A percentile compares a stretch with the other conserved stretches of the same genome.
Evolutionary conservation across 2,797 vertebrate species (phyloP).

Genomic region (Parambassis ranga): DNA sequence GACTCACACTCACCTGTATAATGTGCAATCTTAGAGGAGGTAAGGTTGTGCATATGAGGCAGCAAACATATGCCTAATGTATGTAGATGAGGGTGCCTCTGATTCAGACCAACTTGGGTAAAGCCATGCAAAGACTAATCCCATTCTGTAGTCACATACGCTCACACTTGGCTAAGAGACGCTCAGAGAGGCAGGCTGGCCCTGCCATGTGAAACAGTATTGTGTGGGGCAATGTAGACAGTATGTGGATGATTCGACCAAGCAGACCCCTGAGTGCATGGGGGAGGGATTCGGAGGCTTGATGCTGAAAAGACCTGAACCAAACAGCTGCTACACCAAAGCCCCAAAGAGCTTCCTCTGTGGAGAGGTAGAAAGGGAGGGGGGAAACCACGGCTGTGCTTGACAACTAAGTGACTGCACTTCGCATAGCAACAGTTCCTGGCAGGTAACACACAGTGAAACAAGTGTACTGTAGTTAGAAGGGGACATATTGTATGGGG

Average conservation of each 20-base stretch:
- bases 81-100: conserved; percentile 68
- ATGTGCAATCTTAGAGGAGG: conserved; percentile 31
- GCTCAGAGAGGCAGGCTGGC: conserved; percentile 55
- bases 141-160: conserved; percentile 67
- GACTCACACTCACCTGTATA: conserved; percentile 62
- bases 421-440: conserved; percentile 80
- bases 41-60: conserved; percentile 31
- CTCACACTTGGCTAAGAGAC: conserved; percentile 67
- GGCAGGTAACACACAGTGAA: conserved; percentile 60
- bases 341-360: conserved; percentile 76
- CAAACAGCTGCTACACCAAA: conserved; percentile 79
- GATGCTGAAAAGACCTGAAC: conserved; percentile 78
- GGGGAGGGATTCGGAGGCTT: conserved; percentile 71
- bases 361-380: conserved; percentile 59
- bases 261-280: conserved; percentile 61
- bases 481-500: conserved; percentile 28
- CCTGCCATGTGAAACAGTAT: conserved; percentile 73
- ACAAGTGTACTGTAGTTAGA: conserved; percentile 45
- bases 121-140: conserved; percentile 76
- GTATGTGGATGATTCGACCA: conserved; percentile 72
- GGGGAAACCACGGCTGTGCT: conserved; percentile 63
- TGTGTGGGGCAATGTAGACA: conserved; percentile 75
- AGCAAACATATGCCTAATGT: conserved; percentile 52
- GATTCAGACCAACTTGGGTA: conserved; percentile 68
- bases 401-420: conserved; percentile 79